Evolutionary conservation across 2,113 vertebrate genomes (phyloP), one percentile per base, ranked within the genome.

Genomic region (Eurystomus gularis): DNA sequence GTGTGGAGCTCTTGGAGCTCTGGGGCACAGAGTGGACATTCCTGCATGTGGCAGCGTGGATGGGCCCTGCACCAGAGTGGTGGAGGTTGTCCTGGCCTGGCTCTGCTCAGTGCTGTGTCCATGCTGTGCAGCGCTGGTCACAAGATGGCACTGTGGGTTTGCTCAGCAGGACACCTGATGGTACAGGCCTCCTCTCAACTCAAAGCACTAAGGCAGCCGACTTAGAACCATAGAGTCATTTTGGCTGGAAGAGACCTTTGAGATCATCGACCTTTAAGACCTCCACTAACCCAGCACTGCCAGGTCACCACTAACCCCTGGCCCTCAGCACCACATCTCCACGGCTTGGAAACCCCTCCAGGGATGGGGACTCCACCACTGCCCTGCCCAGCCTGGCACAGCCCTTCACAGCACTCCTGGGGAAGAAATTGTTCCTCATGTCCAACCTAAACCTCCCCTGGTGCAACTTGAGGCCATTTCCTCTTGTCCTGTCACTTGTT

Each of bases 131-230:
- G n/a, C 0, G 2, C 72, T 42, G 80, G 54, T 80, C 94, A 65
- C 91, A 73, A 84, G 96, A 29, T 91, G 95, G 96, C 95, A 95
- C 95, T 95, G 49, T 94, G 89, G 83, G 1, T 86, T 84, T 69
- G 83, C 35, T n/a, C 58, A 77, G 48, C 35, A 1, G 1, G 6
- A 4, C 49, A 5, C 79, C 44, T 26, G 35, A 9, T 18, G 25
- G 14, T 2, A 14, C 25, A 25, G 29, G 5, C 84, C 87, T 31
- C 49, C 28, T 35, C 20, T 23, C 11, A 1, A 7, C 42, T 44
- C 25, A 3, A 1, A 57, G 17, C 54, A 5, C 46, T 18, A 1
- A 17, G 44, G 8, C 13, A 5, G 33, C 60, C 35, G n/a, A 10
- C 8, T 39, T 29, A 13, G 62, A 21, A 42, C 28, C 28, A 31